phyloP scores from a whole-genome alignment of 2,113 vertebrate species.

The Alethe castanea region DNA sequence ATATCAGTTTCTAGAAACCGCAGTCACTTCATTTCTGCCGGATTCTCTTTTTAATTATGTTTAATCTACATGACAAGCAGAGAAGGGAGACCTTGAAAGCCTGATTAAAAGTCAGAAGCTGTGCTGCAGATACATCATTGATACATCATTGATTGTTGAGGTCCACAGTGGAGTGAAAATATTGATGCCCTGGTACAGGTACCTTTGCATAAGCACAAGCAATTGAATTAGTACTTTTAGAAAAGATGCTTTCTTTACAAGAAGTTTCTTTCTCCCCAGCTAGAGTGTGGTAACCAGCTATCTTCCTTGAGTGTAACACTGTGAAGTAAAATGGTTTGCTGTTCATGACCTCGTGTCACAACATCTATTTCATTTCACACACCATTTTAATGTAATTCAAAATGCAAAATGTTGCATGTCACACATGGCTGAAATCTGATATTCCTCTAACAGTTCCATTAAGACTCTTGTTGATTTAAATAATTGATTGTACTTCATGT shows the following conservation, averaged over 20 bases:
- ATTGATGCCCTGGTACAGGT: neutral
- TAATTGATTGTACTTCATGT: neutral
- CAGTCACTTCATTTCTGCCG: neutral
- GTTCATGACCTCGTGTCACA: neutral
- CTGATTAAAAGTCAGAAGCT: neutral
- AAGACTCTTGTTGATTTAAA: constrained; percentile 11
- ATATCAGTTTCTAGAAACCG: neutral
- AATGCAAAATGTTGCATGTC: neutral
- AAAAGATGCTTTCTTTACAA: neutral
- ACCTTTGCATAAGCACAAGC: neutral
- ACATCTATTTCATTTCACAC: neutral
- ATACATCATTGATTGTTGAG: neutral
- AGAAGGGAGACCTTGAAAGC: neutral
- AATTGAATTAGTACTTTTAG: neutral
- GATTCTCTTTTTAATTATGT: constrained; percentile 25
- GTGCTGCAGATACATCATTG: neutral
- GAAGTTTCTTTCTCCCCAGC: neutral
- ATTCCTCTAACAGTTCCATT: neutral
- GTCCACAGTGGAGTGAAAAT: neutral
- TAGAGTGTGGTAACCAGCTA: neutral
- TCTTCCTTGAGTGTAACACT: neutral
- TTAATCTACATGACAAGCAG: neutral
- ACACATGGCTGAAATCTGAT: neutral
- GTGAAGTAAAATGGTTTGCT: neutral
- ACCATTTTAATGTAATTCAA: neutral